Evolutionary conservation across 2,888 invertebrate species (phyloP).

Genomic region (Rugalucina vietnamica): DNA sequence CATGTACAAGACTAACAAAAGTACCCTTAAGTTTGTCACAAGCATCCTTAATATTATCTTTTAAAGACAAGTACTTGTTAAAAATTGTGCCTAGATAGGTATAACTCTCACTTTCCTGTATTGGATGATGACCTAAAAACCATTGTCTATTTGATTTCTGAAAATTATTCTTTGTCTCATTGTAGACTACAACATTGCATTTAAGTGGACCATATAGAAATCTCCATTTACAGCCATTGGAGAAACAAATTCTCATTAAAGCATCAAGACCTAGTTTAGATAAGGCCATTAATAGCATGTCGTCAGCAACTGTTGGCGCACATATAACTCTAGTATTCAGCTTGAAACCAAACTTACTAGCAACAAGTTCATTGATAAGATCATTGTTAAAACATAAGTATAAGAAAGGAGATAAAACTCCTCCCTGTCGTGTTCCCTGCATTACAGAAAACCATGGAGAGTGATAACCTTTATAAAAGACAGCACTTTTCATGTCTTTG

Average conservation of each 20-base stretch:
- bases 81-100: slow-evolving; percentile 16
- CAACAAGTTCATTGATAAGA: neutral
- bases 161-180: neutral
- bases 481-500: neutral
- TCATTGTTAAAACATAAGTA: neutral
- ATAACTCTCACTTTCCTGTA: neutral
- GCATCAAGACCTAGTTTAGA: slow-evolving; percentile 2
- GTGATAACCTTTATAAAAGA: neutral
- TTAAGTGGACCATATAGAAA: slow-evolving; percentile 25
- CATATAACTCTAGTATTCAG: neutral
- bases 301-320: slow-evolving; percentile 27
- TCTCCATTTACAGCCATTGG: slow-evolving; percentile 27
- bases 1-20: slow-evolving; percentile 3
- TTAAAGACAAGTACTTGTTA: neutral
- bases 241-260: slow-evolving; percentile 19
- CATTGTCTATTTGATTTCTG: neutral
- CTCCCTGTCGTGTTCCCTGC: neutral
- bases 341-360: neutral
- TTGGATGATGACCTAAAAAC: neutral
- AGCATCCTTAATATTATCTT: neutral
- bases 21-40: slow-evolving; percentile 15
- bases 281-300: slow-evolving; percentile 24
- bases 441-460: neutral
- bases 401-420: neutral
- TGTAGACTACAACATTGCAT: slow-evolving; percentile 24